phyloP scores from a whole-genome alignment of 2,888 invertebrate genomes.

The Tupiocoris notatus region DNA sequence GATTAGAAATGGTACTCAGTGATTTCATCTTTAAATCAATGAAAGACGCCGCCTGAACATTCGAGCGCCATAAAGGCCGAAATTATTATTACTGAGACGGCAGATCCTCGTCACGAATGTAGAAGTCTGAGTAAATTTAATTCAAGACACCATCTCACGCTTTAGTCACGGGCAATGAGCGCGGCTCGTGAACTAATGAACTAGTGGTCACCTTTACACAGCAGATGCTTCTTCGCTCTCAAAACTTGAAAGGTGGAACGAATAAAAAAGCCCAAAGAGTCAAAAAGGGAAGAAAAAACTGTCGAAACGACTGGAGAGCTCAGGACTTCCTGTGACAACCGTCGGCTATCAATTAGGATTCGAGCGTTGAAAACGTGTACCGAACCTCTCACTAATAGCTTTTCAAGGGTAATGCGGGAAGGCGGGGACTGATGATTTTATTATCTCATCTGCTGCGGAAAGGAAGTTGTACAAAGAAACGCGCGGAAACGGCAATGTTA shows the following conservation, averaged over 20 bases:
- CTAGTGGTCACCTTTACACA: conserved; percentile 11
- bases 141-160: background rate
- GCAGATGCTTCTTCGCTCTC: conserved; percentile 27
- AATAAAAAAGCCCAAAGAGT: background rate
- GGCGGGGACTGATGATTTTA: conserved; percentile 35
- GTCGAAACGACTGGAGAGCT: conserved; percentile 7
- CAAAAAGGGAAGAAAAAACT: conserved; percentile 22
- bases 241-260: conserved; percentile 6
- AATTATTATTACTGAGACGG: background rate
- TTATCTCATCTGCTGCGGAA: conserved; percentile 38
- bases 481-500: conserved; percentile 10
- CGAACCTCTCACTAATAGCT: conserved; percentile 32
- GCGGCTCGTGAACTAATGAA: background rate
- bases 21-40: too few relatives aligned
- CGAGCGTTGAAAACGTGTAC: conserved; percentile 38
- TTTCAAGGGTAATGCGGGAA: conserved; percentile 11
- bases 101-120: background rate
- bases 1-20: too few relatives aligned
- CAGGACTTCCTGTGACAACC: conserved; percentile 35
- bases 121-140: background rate
- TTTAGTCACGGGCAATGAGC: background rate
- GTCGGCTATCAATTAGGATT: conserved; percentile 40
- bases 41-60: too few relatives aligned
- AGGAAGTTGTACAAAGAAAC: conserved; percentile 39
- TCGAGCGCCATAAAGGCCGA: background rate